Evolutionary conservation across 92 coral and sea anemone genomes (phyloP), one percentile per base, ranked within the genome.

Genomic region (Epizoanthus rinbou): DNA sequence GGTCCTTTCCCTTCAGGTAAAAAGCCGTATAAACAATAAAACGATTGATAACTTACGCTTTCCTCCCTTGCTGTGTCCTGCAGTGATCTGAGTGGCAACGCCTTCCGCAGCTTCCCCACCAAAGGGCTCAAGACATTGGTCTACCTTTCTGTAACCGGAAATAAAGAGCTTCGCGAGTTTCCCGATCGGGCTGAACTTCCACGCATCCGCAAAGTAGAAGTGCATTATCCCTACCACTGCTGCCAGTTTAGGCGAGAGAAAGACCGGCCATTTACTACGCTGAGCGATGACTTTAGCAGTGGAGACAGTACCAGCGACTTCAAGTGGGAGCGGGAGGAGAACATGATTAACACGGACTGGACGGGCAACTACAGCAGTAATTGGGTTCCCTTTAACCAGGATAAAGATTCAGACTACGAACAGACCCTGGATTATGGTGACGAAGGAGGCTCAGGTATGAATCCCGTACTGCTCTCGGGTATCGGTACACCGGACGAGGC

Each of bases 211-310:
- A 62, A 8, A 45, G 76, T 92, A 54, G 57, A 81, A n/a, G 91
- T 88, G 0, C 76, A 90, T 60, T 96, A 96, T 35, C 97, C 99
- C 7, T 93, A 96, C 75, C 99, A 96, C 79, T 96, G 99, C 83
- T 96, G 99, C 71, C 73, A 81, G 19, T 93, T 95, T 80, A 75
- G 90, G 1, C 87, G 74, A 47, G 78, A 74, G 65, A 87, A 76
- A 65, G 84, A 75, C 59, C 63, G 58, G 37, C 45, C 86, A 13
- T 25, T 54, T n/a, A 58, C 50, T 8, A 39, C 65, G 4, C 25
- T 70, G 5, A 54, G 52, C n/a, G 85, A 70, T 16, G 85, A 67
- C 33, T 2, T 50, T 33, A 33, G 15, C 53, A 24, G 74, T 22
- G 19, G 13, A 8, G 24, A 66, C 8, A 59, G 11, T 16, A 16